phyloP scores from a whole-genome alignment of 2,113 vertebrate species.

The Neodontobutis hainanensis region DNA sequence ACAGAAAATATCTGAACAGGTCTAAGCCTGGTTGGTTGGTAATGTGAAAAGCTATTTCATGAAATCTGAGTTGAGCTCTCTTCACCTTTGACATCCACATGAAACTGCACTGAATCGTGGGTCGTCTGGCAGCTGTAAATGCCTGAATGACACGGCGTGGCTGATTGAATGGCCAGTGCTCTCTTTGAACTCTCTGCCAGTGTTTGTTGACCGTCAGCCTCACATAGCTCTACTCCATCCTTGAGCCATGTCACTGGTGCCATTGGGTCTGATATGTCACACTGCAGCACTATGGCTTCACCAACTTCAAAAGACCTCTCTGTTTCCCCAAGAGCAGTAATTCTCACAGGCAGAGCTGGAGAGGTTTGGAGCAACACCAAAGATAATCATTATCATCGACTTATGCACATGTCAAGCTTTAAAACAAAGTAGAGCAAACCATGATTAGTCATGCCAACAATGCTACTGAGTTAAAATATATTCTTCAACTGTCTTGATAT shows the following conservation, averaged over 20 bases:
- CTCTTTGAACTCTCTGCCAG: conserved; percentile 61
- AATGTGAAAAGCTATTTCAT: neutral
- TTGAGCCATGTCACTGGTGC: conserved; percentile 67
- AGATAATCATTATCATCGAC: conserved; percentile 72
- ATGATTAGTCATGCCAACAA: conserved; percentile 69
- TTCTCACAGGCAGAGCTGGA: conserved; percentile 75
- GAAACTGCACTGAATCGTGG: conserved; percentile 70
- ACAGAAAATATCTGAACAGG: no score
- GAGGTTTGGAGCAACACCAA: conserved; percentile 74
- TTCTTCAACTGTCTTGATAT: conserved; percentile 40
- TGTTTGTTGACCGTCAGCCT: conserved; percentile 54
- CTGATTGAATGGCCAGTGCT: conserved; percentile 61
- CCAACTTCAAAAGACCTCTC: conserved; percentile 69
- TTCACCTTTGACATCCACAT: conserved; percentile 81
- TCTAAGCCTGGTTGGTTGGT: neutral
- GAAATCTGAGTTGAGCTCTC: conserved; percentile 12
- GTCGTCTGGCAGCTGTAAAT: conserved; percentile 72
- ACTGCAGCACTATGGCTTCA: conserved; percentile 59
- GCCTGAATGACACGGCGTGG: conserved; percentile 61
- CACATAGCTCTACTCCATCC: conserved; percentile 60
- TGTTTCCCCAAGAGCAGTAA: conserved; percentile 62
- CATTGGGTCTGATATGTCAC: conserved; percentile 66
- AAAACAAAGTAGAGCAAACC: conserved; percentile 34
- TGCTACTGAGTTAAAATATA: conserved; percentile 40
- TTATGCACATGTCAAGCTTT: conserved; percentile 33